Percentiles rank a stretch among this genome's conserved stretches.
Evolutionary conservation across 2,797 vertebrate species (phyloP).

Genomic region (Cynopterus sphinx): DNA sequence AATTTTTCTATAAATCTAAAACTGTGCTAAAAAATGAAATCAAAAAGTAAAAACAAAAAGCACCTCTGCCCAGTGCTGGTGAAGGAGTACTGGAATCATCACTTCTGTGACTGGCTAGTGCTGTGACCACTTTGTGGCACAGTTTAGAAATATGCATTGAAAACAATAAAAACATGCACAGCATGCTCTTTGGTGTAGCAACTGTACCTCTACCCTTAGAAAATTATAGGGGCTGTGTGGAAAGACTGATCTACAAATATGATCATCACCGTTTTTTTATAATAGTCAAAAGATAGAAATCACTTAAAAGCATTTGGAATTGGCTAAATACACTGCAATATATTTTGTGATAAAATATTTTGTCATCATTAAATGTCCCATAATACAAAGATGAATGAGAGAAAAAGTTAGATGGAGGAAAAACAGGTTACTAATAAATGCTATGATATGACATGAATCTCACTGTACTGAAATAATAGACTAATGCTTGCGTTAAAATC

Average conservation of each 20-base stretch:
- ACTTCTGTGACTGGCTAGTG: neutral
- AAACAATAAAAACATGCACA: neutral
- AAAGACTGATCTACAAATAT: neutral
- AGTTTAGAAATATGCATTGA: neutral
- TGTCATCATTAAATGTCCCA: neutral
- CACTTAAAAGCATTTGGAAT: constrained; percentile 21
- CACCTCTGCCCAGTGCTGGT: neutral
- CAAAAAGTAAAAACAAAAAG: neutral
- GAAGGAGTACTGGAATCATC: neutral
- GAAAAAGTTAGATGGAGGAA: neutral
- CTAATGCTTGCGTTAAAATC: neutral
- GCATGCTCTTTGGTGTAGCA: neutral
- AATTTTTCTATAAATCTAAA: constrained; percentile 32
- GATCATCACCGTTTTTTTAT: neutral
- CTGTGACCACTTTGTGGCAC: neutral
- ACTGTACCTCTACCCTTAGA: neutral
- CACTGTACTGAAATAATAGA: neutral
- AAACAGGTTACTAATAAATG: neutral
- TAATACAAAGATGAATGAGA: neutral
- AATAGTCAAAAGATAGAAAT: constrained; percentile 1
- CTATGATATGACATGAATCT: neutral
- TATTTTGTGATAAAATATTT: neutral
- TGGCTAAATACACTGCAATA: neutral
- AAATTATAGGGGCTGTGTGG: neutral
- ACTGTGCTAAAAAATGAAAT: constrained; percentile 18